Evolutionary conservation across 2,113 vertebrate genomes (phyloP).

Genomic region (Pyxicephalus adspersus): DNA sequence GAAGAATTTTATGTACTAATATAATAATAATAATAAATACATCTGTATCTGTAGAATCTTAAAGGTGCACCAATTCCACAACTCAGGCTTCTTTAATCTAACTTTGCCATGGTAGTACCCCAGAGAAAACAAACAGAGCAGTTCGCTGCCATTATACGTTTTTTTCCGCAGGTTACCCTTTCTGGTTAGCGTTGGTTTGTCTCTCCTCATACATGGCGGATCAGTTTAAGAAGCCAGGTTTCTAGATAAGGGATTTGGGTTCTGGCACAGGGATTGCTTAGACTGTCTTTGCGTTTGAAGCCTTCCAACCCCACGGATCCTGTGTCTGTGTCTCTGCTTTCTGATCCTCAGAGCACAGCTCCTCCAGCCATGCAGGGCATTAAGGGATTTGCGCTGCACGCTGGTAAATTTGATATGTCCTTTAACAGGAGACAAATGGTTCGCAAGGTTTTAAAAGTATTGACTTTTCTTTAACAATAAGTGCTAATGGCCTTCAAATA

Average conservation of each 20-base stretch:
- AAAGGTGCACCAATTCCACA: too few relatives aligned
- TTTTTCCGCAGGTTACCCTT: neutral
- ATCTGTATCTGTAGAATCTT: too few relatives aligned
- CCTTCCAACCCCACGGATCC: slow-evolving; percentile 15
- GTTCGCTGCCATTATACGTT: neutral
- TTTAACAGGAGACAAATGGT: slow-evolving; percentile 92
- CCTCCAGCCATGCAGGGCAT: slow-evolving; percentile 63
- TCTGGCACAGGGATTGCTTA: slow-evolving; percentile 13
- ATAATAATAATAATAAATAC: too few relatives aligned
- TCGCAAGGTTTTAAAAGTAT: slow-evolving; percentile 86
- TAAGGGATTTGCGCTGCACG: slow-evolving; percentile 81
- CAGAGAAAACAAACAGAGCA: neutral
- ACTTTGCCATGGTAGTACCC: neutral
- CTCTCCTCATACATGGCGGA: neutral
- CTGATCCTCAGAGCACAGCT: slow-evolving; percentile 43
- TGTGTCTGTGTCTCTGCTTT: slow-evolving; percentile 27
- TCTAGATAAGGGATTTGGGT: slow-evolving; percentile 23
- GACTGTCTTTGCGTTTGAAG: neutral
- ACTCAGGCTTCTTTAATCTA: too few relatives aligned
- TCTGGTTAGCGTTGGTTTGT: neutral
- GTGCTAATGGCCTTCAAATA: slow-evolving; percentile 92
- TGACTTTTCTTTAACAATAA: slow-evolving; percentile 96
- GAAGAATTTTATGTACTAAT: too few relatives aligned
- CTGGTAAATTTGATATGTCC: slow-evolving; percentile 86
- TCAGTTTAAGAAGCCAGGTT: slow-evolving; percentile 2